Evolutionary conservation across 2,888 invertebrate genomes (phyloP), one percentile per base, ranked within the genome.

Genomic region (Uropetala carovei): DNA sequence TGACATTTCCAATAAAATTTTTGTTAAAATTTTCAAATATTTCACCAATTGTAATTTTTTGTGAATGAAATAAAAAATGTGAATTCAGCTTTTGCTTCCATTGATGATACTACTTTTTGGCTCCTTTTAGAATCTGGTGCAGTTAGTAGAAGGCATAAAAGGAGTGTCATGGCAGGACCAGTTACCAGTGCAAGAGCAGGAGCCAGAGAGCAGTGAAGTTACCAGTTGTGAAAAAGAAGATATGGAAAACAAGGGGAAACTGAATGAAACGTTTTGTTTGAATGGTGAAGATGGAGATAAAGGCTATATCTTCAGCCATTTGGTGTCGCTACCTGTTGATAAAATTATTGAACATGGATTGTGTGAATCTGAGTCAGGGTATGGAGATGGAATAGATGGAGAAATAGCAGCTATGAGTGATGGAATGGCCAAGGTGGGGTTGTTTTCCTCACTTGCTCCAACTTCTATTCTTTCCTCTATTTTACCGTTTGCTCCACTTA

Each of bases 91-190:
- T 5, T 43, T 43, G 43, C 43, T 43, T 43, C 5, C 43, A 43
- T 43, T 43, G 43, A 43, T 75, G 27, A 22, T 75, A 11, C 13
- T 13, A 22, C 27, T 75, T 75, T 13, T 75, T 18, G 4, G 5
- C 11, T 27, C 27, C 27, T 89, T 43, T 1, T 56, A 89, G 89
- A 89, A 89, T 18, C 64, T 89, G 89, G 43, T 43, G 11, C 60
- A 64, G 56, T 43, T 64, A 56, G 30, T 64, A 27, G 64, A 68
- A 68, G 89, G 89, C 18, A 18, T 64, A 30, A 89, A 89, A 89
- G 89, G 68, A 89, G 89, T 89, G 7, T 89, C 68, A 10, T 89
- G 89, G 89, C 60, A 89, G 43, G 89, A 89, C 64, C 89, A 89
- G 64, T 43, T 64, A 18, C 64, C 89, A 18, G 11, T n/a, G 11